Evolutionary conservation across 2,888 invertebrate genomes (phyloP).

Genomic region (Leptura quadrifasciata): DNA sequence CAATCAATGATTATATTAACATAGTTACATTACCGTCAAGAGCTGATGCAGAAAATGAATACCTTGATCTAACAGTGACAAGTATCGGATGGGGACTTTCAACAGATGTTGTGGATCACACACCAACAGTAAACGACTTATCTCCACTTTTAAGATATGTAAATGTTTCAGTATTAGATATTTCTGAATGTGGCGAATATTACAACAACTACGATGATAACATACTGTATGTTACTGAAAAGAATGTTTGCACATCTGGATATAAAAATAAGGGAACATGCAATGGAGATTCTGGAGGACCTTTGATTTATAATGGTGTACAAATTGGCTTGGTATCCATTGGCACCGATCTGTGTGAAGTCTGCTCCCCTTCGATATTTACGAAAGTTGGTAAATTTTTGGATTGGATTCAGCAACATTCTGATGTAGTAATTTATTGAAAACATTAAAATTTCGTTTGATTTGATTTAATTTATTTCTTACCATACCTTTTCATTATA

Average conservation of each 20-base stretch:
- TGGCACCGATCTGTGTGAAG: conserved; percentile 58
- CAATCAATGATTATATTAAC: conserved; percentile 54
- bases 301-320: conserved; percentile 51
- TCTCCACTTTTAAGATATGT: conserved; percentile 57
- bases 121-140: conserved; percentile 55
- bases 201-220: conserved; percentile 55
- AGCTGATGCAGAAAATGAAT: conserved; percentile 45
- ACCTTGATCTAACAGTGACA: conserved; percentile 43
- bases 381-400: conserved; percentile 57
- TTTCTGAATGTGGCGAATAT: conserved; percentile 55
- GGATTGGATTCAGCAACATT: conserved; percentile 60
- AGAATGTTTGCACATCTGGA: conserved; percentile 61
- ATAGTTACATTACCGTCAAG: conserved; percentile 56
- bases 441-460: neutral
- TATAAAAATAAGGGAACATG: conserved; percentile 60
- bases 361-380: conserved; percentile 59
- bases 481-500: neutral
- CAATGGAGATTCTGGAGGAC: conserved; percentile 62
- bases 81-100: conserved; percentile 63
- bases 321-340: conserved; percentile 61
- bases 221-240: conserved; percentile 53
- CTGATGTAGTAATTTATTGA: conserved; percentile 50
- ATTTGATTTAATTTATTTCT: neutral
- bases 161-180: conserved; percentile 52
- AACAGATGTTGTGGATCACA: conserved; percentile 48